A percentile compares a stretch with the other conserved stretches of the same genome.
These are phyloP conservation scores for Dryas iulia DNA, from an alignment of 1,140 invertebrate species.

Conservation along the genomic window DNA sequence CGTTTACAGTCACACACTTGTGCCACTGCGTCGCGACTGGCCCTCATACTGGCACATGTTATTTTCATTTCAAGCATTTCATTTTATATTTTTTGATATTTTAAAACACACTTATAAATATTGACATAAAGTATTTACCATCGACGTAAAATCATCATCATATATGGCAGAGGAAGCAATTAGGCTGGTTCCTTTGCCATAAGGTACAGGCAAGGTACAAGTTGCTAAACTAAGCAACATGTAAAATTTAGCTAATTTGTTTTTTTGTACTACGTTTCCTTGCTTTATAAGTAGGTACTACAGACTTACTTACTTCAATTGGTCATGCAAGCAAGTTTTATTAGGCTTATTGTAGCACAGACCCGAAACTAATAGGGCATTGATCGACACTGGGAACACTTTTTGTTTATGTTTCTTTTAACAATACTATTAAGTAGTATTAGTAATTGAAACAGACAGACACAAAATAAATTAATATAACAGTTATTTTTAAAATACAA, in stretches of 20 bases:
- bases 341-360: conserved; percentile 9
- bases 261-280: not conserved
- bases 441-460: not conserved
- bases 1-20: no score
- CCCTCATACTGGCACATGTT: no score
- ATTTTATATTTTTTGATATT: no score
- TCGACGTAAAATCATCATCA: no score
- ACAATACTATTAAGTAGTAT: not conserved
- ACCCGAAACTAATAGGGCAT: conserved; percentile 22
- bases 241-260: not conserved
- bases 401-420: not conserved
- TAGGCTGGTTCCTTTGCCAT: no score
- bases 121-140: no score
- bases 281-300: not conserved
- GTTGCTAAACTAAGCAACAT: no score
- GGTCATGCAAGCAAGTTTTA: conserved; percentile 21
- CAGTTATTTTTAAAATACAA: not conserved
- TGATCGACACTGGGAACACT: conserved; percentile 2
- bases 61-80: no score
- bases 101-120: no score
- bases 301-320: conserved; percentile 10
- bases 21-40: no score
- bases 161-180: no score
- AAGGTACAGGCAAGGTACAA: no score
- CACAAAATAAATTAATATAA: not conserved